phyloP scores from a whole-genome alignment of 2,888 invertebrate genomes.

The Hyposoter dolosus region DNA sequence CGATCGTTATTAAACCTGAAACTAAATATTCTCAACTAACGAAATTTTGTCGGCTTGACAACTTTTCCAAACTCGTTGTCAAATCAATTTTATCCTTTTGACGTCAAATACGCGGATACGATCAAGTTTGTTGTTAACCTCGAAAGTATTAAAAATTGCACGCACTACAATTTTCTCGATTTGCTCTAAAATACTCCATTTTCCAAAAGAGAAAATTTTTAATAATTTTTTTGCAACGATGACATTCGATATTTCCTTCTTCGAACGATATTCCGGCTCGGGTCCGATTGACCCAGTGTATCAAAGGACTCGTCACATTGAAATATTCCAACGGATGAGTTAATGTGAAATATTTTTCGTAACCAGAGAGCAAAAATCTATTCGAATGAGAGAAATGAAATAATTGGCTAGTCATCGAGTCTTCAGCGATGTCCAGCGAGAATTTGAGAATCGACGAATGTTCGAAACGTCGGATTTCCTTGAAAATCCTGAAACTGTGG shows the following conservation, averaged over 20 bases:
- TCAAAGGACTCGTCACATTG: no score
- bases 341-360: neutral
- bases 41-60: neutral
- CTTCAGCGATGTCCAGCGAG: neutral
- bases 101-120: neutral
- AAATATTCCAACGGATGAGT: no score
- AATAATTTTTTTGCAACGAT: no score
- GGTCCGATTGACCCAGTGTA: no score
- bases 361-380: neutral
- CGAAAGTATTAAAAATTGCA: no score
- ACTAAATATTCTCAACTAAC: conserved; percentile 5
- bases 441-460: neutral
- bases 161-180: no score
- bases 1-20: conserved; percentile 27
- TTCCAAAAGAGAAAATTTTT: no score
- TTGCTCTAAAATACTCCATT: no score
- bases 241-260: no score
- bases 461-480: neutral
- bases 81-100: neutral
- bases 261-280: no score
- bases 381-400: neutral
- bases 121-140: neutral
- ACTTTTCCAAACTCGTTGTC: neutral
- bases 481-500: conserved; percentile 13
- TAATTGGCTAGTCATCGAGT: neutral